phyloP scores from a whole-genome alignment of 2,113 vertebrate species.

The Myiopsitta monachus region DNA sequence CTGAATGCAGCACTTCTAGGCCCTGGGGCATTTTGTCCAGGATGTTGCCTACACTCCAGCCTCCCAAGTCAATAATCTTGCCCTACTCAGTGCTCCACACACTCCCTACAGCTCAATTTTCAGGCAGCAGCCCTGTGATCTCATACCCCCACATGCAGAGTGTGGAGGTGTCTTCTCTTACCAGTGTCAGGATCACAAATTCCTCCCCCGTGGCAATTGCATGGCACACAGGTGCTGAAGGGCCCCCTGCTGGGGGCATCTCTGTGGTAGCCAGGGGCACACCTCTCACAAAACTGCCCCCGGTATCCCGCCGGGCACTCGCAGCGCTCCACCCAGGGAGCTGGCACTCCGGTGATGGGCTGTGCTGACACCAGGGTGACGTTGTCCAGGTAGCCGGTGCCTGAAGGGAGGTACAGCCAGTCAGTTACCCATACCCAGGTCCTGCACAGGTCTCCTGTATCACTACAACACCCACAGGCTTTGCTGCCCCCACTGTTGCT shows the following conservation, averaged over 20 bases:
- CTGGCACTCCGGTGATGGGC: constrained; percentile 63
- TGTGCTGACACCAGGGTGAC: constrained; percentile 83
- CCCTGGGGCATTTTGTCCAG: background rate
- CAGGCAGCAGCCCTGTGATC: rapidly evolving
- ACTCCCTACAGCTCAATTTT: rapidly evolving
- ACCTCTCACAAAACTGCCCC: constrained; percentile 86
- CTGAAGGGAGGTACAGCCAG: constrained; percentile 50
- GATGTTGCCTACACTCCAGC: background rate
- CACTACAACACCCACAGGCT: rapidly evolving
- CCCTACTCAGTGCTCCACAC: background rate
- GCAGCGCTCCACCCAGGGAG: constrained; percentile 87
- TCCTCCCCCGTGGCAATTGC: constrained; percentile 83
- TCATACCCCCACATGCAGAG: background rate
- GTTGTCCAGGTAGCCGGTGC: constrained; percentile 87
- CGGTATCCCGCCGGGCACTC: constrained; percentile 76
- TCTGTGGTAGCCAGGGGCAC: constrained; percentile 82
- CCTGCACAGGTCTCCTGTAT: rapidly evolving
- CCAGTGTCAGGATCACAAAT: constrained; percentile 88
- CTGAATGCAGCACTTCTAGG: background rate
- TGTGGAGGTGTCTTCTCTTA: background rate
- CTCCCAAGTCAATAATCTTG: rapidly evolving
- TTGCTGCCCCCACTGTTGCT: background rate
- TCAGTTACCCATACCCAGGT: rapidly evolving
- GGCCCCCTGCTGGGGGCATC: constrained; percentile 62
- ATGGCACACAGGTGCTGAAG: constrained; percentile 82